Evolutionary conservation across 2,888 invertebrate species (phyloP).

Genomic region (Erebia aethiops): DNA sequence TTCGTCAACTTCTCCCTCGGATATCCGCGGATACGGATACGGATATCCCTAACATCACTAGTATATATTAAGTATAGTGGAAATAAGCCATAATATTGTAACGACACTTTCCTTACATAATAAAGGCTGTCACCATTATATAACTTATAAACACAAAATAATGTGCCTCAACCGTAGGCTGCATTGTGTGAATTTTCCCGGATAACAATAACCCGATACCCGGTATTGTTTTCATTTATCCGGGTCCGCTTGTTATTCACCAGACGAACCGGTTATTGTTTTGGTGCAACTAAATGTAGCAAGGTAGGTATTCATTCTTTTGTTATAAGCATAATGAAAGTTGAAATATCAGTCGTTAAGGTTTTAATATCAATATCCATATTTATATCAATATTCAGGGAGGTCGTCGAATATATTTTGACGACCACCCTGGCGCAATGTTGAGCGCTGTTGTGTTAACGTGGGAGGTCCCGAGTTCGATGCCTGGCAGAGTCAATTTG

Average conservation of each 20-base stretch:
- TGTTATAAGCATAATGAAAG: background rate
- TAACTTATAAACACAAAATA: conserved; percentile 9
- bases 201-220: conserved; percentile 63
- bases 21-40: no score
- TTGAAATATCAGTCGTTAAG: no score
- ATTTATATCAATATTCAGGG: no score
- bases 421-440: no score
- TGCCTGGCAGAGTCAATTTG: no score
- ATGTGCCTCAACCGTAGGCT: background rate
- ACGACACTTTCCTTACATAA: conserved; percentile 2
- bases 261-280: conserved; percentile 42
- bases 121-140: background rate
- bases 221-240: conserved; percentile 56
- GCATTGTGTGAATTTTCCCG: conserved; percentile 38
- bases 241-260: conserved; percentile 50
- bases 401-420: no score
- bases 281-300: conserved; percentile 42
- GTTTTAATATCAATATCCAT: no score
- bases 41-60: no score
- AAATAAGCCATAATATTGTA: background rate
- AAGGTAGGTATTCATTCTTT: conserved; percentile 18
- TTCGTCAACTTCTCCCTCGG: no score
- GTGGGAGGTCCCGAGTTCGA: no score
- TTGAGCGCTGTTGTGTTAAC: no score
- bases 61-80: no score